Evolutionary conservation across 1,140 invertebrate species (phyloP), one percentile per base, ranked within the genome.

Genomic region (Neodiprion virginianus): DNA sequence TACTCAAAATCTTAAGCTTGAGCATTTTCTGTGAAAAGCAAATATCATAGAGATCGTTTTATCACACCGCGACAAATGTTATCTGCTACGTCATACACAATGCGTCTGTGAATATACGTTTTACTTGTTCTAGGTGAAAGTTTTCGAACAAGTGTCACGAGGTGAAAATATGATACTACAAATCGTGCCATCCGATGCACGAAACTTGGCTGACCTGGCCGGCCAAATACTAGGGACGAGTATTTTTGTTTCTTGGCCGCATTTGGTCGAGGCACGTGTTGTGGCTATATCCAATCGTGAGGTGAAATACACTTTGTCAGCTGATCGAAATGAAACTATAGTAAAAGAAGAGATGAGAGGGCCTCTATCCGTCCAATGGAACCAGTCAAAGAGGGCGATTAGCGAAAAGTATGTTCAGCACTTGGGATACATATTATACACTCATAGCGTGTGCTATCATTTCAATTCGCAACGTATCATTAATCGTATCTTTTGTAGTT

Each of bases 201-300:
- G 79, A 7, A 81, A 88, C 48, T 61, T 88, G n/a, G 75, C 79
- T n/a, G 78, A 83, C 75, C 84, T 94, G 7, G 92, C 93, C 8
- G 82, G 90, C 1, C 86, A 94, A 48, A 83, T 95, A 61, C 82
- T 98, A 12, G 95, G 94, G 0, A 93, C 94, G 82, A 89, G 88
- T 28, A 90, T 98, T 0, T 95, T 92, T 89, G 94, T 96, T 0
- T 91, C 91, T 7, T 99, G 97, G 97, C 97, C 98, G 7, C 95
- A 97, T 89, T 89, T 99, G 28, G 89, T 92, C 48, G 95, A 96
- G 87, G 95, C 84, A 7, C 89, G 78, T 17, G 85, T 88, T 0
- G 28, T 86, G 1, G 82, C 71, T 2, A 77, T 88, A 21, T 81
- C 84, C 0, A 79, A 79, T 28, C 10, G 1, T 7, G 75, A 76